These are phyloP conservation scores for Hoplostethus mediterraneus DNA, from an alignment of 2,797 vertebrate species.

Conservation along the genomic window DNA sequence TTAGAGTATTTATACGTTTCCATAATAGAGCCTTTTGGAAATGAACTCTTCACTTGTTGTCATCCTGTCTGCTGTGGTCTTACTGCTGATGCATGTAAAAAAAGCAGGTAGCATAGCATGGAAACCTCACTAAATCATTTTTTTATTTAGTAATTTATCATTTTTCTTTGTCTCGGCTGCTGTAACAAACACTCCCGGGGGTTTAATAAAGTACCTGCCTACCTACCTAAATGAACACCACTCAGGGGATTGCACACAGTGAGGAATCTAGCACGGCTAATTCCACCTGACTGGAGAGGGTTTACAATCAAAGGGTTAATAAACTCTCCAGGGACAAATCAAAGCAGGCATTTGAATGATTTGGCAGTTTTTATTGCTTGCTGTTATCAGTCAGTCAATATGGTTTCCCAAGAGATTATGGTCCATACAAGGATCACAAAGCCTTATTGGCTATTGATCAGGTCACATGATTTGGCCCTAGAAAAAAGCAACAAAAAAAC, in stretches of 20 bases:
- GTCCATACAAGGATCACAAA: conserved; percentile 57
- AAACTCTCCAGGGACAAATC: conserved; percentile 53
- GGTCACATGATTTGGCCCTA: conserved; percentile 47
- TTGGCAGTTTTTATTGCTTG: conserved; percentile 60
- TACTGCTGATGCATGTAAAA: neutral
- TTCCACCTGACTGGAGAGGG: conserved; percentile 41
- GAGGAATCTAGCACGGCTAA: conserved; percentile 44
- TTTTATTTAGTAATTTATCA: too few relatives aligned
- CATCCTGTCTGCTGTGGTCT: neutral
- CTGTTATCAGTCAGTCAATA: conserved; percentile 67
- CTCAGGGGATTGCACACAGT: conserved; percentile 19
- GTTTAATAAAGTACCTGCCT: too few relatives aligned
- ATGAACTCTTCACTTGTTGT: neutral
- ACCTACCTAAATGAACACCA: neutral
- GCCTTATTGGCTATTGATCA: conserved; percentile 82
- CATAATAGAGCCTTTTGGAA: neutral
- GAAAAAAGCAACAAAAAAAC: conserved; percentile 51
- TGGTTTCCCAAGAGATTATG: conserved; percentile 45
- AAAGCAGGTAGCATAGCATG: neutral
- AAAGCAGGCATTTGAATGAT: conserved; percentile 53
- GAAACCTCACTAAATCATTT: neutral
- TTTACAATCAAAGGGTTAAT: conserved; percentile 65
- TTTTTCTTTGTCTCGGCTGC: too few relatives aligned
- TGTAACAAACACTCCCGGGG: too few relatives aligned
- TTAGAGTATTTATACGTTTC: too few relatives aligned